Conservation (phyloP, 2,888 invertebrate species). For the Hetaerina titia region DNA sequence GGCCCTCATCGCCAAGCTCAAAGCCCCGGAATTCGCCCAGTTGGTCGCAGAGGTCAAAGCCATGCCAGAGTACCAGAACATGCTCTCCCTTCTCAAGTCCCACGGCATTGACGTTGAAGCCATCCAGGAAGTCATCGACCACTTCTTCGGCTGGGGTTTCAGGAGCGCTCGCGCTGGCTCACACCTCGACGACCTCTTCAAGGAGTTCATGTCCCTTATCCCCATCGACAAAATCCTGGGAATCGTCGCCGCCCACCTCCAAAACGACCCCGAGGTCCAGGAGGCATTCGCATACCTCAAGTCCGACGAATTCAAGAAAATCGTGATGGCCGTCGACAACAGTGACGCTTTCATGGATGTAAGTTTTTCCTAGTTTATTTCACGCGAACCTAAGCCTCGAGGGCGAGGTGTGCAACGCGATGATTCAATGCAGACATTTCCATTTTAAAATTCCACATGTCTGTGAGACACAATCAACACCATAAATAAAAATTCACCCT, state of each 20-base stretch:
- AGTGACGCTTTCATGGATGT: not conserved
- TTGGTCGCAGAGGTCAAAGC: slow-evolving; percentile 71
- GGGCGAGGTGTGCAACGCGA: not conserved
- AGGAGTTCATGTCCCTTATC: slow-evolving; percentile 30
- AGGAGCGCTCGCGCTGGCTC: not conserved
- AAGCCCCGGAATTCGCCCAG: slow-evolving; percentile 72
- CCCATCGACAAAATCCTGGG: not conserved
- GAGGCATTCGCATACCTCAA: slow-evolving; percentile 37
- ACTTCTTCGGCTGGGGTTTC: slow-evolving; percentile 30
- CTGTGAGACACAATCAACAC: too few relatives aligned
- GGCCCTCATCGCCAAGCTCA: slow-evolving; percentile 72
- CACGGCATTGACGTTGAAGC: slow-evolving; percentile 22
- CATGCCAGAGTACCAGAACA: slow-evolving; percentile 59
- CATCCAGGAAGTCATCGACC: slow-evolving; percentile 22
- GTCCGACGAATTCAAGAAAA: slow-evolving; percentile 24
- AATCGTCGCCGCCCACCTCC: not conserved
- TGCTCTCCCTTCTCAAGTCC: not conserved
- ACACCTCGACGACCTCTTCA: slow-evolving; percentile 37
- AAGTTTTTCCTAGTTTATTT: not conserved
- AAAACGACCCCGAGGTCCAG: slow-evolving; percentile 56
- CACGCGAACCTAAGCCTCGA: not conserved
- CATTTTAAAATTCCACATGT: not conserved
- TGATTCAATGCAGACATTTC: not conserved
- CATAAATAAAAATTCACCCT: too few relatives aligned
- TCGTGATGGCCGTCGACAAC: slow-evolving; percentile 28